A percentile compares a stretch with the other conserved stretches of the same genome.
These are phyloP conservation scores for Rhodinocichla rosea DNA, from an alignment of 2,113 vertebrate genomes.

Conservation along the genomic window DNA sequence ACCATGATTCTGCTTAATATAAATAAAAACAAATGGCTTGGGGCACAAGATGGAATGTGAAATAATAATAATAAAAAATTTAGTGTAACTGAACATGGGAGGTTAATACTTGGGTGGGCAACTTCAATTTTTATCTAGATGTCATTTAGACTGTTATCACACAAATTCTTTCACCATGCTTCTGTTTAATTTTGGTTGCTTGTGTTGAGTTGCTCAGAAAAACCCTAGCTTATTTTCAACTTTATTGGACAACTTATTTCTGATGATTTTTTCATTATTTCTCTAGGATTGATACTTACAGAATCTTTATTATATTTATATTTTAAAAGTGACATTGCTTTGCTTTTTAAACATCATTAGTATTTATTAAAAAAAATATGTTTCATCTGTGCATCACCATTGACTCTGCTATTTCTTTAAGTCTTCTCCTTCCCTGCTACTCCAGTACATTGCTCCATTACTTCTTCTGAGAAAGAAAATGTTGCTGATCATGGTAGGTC, in stretches of 20 bases:
- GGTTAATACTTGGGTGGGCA: neutral
- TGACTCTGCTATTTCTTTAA: neutral
- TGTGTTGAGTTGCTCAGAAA: accelerated
- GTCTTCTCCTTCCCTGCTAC: neutral
- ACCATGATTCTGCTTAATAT: neutral
- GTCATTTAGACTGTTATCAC: neutral
- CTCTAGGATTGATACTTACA: neutral
- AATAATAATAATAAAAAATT: neutral
- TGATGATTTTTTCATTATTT: neutral
- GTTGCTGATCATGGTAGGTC: neutral
- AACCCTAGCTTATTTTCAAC: neutral
- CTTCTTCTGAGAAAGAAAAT: neutral
- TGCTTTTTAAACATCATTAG: neutral
- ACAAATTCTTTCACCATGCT: neutral
- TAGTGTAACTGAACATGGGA: neutral
- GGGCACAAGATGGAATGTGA: neutral
- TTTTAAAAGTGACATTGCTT: neutral
- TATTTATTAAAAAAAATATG: neutral
- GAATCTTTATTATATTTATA: neutral
- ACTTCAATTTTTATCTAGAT: neutral
- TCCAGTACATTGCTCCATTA: neutral
- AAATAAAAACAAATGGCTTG: neutral
- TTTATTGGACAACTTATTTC: neutral
- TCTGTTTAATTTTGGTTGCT: neutral
- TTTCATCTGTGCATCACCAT: neutral